Percentiles rank a stretch among this genome's conserved stretches.
phyloP scores from a whole-genome alignment of 30 jellyfish, hydroid and myxozoan species.

The Hydractinia echinata region DNA sequence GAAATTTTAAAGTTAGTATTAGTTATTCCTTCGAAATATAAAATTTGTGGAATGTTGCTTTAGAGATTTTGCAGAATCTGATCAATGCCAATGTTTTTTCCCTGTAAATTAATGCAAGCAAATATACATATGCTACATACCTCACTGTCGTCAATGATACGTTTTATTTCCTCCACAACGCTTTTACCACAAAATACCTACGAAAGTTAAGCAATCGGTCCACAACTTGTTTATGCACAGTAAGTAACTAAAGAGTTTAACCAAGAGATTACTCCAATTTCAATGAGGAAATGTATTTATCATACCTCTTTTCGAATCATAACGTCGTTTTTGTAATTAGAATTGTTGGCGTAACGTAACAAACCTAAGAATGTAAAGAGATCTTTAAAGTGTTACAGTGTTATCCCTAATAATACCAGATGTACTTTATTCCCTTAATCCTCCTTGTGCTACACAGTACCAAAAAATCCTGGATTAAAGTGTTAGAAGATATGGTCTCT shows the following conservation, averaged over 20 bases:
- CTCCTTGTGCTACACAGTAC: too few relatives aligned
- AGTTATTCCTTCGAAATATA: too few relatives aligned
- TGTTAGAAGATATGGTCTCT: too few relatives aligned
- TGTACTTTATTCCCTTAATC: too few relatives aligned
- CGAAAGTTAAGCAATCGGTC: not conserved
- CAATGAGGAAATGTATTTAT: not conserved
- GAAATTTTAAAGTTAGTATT: not conserved
- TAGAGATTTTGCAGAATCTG: too few relatives aligned
- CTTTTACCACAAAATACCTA: conserved; percentile 66
- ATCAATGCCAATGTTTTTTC: not conserved
- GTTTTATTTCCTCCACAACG: conserved; percentile 73
- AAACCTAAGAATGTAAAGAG: conserved; percentile 31
- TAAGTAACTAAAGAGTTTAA: too few relatives aligned
- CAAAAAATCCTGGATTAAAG: too few relatives aligned
- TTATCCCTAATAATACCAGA: not conserved
- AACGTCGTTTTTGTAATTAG: conserved; percentile 90
- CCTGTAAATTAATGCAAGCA: not conserved
- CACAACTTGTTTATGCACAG: not conserved
- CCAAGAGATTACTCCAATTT: too few relatives aligned
- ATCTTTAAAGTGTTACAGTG: not conserved
- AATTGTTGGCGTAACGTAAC: conserved; percentile 80
- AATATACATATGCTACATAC: conserved; percentile 43
- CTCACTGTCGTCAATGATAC: conserved; percentile 83
- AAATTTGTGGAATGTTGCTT: too few relatives aligned
- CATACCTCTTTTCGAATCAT: conserved; percentile 86